Evolutionary conservation across 2,888 invertebrate species (phyloP).

Genomic region (Diplazon laetatorius): DNA sequence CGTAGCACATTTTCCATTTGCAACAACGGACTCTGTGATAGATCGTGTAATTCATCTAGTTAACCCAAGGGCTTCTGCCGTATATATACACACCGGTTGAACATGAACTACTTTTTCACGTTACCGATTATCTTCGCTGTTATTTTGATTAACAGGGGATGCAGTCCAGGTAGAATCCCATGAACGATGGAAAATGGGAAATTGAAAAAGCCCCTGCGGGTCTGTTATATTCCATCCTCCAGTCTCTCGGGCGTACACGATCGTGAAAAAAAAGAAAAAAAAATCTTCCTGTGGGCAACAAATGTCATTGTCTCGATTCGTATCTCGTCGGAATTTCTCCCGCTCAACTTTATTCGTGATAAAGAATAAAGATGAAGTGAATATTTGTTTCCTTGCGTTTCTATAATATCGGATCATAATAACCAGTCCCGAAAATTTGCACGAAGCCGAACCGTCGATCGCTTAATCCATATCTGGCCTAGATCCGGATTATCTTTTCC

Average conservation of each 20-base stretch:
- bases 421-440: too few species aligned
- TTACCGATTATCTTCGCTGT: conserved; percentile 35
- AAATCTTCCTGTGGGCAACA: neutral
- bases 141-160: conserved; percentile 31
- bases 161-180: conserved; percentile 22
- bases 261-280: conserved; percentile 1
- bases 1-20: conserved; percentile 21
- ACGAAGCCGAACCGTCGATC: conserved; percentile 26
- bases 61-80: conserved; percentile 10
- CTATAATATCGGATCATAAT: too few species aligned
- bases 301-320: neutral
- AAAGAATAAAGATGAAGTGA: too few species aligned
- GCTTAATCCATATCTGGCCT: conserved; percentile 43
- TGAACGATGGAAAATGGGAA: conserved; percentile 44
- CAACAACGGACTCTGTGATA: conserved; percentile 27
- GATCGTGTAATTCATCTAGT: conserved; percentile 34
- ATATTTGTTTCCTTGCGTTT: too few species aligned
- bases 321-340: neutral
- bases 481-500: conserved; percentile 50
- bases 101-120: conserved; percentile 18
- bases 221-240: conserved; percentile 19
- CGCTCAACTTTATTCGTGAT: too few species aligned
- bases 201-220: conserved; percentile 25
- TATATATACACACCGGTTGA: neutral
- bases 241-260: neutral